phyloP scores from a whole-genome alignment of 2,888 invertebrate genomes.

The Nudaria mundana region DNA sequence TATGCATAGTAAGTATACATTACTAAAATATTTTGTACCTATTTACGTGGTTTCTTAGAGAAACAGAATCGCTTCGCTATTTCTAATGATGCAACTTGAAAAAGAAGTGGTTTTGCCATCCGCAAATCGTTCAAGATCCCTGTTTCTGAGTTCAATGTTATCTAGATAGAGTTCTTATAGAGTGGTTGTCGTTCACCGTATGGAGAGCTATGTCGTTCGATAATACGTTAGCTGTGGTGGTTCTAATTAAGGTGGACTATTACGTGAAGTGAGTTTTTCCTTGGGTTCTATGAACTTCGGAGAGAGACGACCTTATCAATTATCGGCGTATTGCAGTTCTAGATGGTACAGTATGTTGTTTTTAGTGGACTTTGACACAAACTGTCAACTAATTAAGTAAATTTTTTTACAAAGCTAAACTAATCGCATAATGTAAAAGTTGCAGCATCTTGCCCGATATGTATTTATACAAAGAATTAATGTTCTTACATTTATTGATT shows the following conservation, averaged over 20 bases:
- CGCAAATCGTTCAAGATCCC: conserved; percentile 25
- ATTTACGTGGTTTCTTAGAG: conserved; percentile 22
- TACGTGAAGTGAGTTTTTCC: conserved; percentile 44
- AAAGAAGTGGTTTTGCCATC: conserved; percentile 38
- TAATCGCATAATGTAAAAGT: too few relatives aligned
- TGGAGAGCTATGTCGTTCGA: conserved; percentile 14
- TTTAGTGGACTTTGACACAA: neutral
- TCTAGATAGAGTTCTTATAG: conserved; percentile 15
- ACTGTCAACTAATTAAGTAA: neutral
- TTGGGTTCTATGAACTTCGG: conserved; percentile 63
- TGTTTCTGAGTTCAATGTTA: conserved; percentile 10
- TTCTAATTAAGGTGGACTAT: conserved; percentile 24
- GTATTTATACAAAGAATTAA: too few relatives aligned
- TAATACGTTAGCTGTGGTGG: conserved; percentile 5
- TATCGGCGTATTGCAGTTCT: conserved; percentile 53
- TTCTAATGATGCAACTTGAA: conserved; percentile 23
- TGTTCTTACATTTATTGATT: too few relatives aligned
- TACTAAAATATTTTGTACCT: neutral
- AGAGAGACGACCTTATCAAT: conserved; percentile 70
- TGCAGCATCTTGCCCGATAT: too few relatives aligned
- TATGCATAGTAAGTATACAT: too few relatives aligned
- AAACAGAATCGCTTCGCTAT: conserved; percentile 18
- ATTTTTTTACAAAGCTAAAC: neutral
- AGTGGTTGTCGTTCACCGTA: conserved; percentile 11
- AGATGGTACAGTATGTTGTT: conserved; percentile 42